Evolutionary conservation across 2,888 invertebrate species (phyloP), one percentile per base, ranked within the genome.

Genomic region (Odontomyia ornata): DNA sequence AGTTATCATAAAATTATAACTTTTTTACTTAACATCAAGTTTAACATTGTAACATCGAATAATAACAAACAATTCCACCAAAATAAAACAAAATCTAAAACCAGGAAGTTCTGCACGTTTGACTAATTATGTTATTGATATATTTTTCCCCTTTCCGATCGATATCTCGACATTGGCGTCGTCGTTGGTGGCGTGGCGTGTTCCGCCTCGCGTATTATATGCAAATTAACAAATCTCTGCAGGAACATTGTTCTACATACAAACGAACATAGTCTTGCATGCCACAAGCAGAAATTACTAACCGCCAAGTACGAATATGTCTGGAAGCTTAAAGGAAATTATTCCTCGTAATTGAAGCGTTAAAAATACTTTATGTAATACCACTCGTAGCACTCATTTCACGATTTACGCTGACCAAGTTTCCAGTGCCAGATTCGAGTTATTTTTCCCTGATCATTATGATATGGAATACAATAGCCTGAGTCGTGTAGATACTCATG

Each of bases 221-320:
- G 69, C 69, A 69, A 69, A 69, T 69, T 46, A 69, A 30, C 47
- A 69, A 69, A 69, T 69, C 69, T 30, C 69, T 46, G 69, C 69
- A 69, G 43, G 43, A 69, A 47, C 30, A 25, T 69, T 43, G 15
- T 30, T 11, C 43, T 13, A n/a, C n/a, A n/a, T n/a, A n/a, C n/a
- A n/a, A n/a, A n/a, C 27, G 30, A n/a, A 36, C 65, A 13, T 60
- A 65, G 15, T 30, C 15, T 52, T 36, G 36, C 36, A 36, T 36
- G 36, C 36, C 3, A 36, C 36, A 3, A 36, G 9, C 36, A 36
- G 9, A 36, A 3, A 3, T 9, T 36, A 36, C 36, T 5, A 36
- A 5, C 5, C 9, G 3, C 36, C 36, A 36, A 36, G 5, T 36
- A 36, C 9, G 36, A 36, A 36, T 36, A 36, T 9, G 13, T 52